A percentile compares a stretch with the other conserved stretches of the same genome.
phyloP scores from a whole-genome alignment of 2,888 invertebrate species.

The Odontocolon sp. region DNA sequence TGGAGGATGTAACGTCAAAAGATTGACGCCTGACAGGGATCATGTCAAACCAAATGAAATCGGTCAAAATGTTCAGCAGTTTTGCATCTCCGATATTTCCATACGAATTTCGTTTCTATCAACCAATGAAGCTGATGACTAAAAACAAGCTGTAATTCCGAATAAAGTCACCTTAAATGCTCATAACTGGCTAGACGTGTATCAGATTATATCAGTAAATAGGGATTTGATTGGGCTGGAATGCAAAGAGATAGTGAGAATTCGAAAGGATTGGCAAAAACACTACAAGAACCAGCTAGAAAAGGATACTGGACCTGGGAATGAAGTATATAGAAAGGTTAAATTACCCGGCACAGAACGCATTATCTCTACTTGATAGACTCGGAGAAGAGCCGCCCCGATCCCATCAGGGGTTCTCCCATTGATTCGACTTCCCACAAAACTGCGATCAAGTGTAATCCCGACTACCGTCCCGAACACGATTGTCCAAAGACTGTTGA shows the following conservation, averaged over 20 bases:
- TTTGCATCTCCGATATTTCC: too few species aligned
- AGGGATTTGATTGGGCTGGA: constrained; percentile 12
- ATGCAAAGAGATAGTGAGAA: constrained; percentile 61
- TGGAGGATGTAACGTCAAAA: too few species aligned
- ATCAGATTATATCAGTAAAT: not conserved
- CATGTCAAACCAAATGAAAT: too few species aligned
- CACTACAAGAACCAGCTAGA: not conserved
- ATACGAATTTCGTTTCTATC: too few species aligned
- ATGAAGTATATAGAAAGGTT: constrained; percentile 65
- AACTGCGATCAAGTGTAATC: constrained; percentile 30
- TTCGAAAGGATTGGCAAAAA: too few species aligned
- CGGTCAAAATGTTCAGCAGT: too few species aligned
- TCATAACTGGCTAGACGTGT: not conserved
- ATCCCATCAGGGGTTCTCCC: constrained; percentile 55
- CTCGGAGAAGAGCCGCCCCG: constrained; percentile 68
- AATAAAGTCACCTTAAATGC: not conserved
- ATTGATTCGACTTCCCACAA: constrained; percentile 25
- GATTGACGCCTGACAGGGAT: too few species aligned
- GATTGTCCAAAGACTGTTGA: constrained; percentile 58
- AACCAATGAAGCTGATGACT: too few species aligned
- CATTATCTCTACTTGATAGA: constrained; percentile 80
- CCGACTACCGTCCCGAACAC: constrained; percentile 1
- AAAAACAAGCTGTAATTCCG: too few species aligned
- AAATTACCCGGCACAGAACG: constrained; percentile 79
- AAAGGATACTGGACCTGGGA: constrained; percentile 40